Evolutionary conservation across 2,113 vertebrate genomes (phyloP).

Genomic region (Cyanocitta stelleri): DNA sequence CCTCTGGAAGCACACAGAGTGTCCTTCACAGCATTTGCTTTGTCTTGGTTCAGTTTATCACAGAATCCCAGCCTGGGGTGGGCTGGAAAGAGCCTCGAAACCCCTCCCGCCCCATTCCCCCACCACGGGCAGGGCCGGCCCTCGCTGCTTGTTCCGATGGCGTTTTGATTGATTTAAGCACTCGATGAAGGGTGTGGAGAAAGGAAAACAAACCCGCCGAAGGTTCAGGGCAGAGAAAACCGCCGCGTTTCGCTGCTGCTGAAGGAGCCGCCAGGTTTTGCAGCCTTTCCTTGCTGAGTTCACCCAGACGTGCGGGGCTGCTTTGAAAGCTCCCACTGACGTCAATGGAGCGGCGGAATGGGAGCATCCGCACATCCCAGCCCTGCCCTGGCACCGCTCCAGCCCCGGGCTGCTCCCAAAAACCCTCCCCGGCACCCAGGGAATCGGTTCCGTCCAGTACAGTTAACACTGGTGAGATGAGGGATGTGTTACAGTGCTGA

Average conservation of each 20-base stretch:
- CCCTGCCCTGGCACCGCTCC: neutral
- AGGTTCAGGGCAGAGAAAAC: neutral
- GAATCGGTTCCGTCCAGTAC: rapidly evolving
- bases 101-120: rapidly evolving
- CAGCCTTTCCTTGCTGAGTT: constrained; percentile 23
- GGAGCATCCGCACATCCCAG: constrained; percentile 52
- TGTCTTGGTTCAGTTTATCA: neutral
- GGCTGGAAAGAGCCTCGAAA: neutral
- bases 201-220: neutral
- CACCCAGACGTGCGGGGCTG: constrained; percentile 39
- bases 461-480: rapidly evolving
- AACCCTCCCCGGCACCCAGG: neutral
- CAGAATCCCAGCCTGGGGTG: neutral
- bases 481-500: neutral
- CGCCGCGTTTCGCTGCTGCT: neutral
- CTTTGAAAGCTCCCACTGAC: constrained; percentile 71
- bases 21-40: neutral
- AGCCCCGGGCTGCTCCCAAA: neutral
- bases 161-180: neutral
- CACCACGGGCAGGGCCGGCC: neutral
- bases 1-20: neutral
- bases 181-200: neutral
- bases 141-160: neutral
- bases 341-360: constrained; percentile 69
- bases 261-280: neutral